These are phyloP conservation scores for Oncorhynchus keta DNA, from an alignment of 2,113 vertebrate species.

Conservation along the genomic window DNA sequence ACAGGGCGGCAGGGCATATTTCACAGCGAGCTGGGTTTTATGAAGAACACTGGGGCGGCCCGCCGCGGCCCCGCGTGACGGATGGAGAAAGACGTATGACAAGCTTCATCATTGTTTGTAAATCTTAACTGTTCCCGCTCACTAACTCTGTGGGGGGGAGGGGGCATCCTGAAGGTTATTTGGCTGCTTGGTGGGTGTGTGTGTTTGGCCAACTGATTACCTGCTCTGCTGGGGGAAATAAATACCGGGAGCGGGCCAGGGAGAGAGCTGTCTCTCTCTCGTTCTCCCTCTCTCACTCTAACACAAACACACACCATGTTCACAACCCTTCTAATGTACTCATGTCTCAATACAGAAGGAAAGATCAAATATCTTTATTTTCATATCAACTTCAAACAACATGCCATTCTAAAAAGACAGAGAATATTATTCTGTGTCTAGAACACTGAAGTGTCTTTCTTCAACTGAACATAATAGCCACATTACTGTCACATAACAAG, in stretches of 20 bases:
- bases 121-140: slow-evolving; percentile 99
- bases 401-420: not conserved
- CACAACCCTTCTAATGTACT: slow-evolving; percentile 8
- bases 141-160: slow-evolving; percentile 99
- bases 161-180: slow-evolving; percentile 99
- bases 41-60: slow-evolving; percentile 99
- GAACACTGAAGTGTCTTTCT: not conserved
- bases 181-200: slow-evolving; percentile 86
- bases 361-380: not conserved
- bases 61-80: slow-evolving; percentile 92
- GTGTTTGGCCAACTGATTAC: slow-evolving; percentile 88
- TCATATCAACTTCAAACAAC: not conserved
- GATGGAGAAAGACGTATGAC: slow-evolving; percentile 99
- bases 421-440: not conserved
- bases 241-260: slow-evolving; percentile 48
- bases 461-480: not conserved
- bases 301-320: not conserved
- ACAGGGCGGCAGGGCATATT: slow-evolving; percentile 98
- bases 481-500: not conserved
- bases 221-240: slow-evolving; percentile 67
- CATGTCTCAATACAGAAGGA: not conserved
- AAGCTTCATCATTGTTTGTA: slow-evolving; percentile 99
- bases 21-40: slow-evolving; percentile 99
- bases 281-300: no score
- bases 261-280: not conserved